phyloP scores from a whole-genome alignment of 2,888 invertebrate species.

The Caenorhabditis sinica region DNA sequence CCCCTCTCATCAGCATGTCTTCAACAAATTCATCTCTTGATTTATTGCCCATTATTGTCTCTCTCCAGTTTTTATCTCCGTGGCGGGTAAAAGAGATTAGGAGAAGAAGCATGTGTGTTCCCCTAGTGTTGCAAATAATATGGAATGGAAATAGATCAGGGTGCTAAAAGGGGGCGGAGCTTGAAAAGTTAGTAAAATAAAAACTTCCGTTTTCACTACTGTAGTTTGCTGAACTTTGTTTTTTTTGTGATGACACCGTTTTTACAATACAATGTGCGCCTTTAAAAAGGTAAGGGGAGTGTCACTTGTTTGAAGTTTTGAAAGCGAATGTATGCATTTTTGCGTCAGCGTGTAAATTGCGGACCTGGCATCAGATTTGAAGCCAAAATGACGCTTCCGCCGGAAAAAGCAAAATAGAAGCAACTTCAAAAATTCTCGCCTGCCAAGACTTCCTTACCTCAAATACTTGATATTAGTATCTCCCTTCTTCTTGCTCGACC shows the following conservation, averaged over 20 bases:
- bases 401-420: not conserved
- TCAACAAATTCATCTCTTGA: constrained; percentile 5
- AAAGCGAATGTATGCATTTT: too few relatives aligned
- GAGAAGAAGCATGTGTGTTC: not conserved
- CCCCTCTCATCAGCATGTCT: not conserved
- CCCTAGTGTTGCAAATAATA: not conserved
- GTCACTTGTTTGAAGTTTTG: too few relatives aligned
- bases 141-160: not conserved
- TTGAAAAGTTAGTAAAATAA: not conserved
- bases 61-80: constrained; percentile 24
- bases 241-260: too few relatives aligned
- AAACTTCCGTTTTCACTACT: not conserved
- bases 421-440: too few relatives aligned
- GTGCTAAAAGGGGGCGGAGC: constrained; percentile 8
- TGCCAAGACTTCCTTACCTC: too few relatives aligned
- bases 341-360: too few relatives aligned
- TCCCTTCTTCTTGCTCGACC: constrained; percentile 25
- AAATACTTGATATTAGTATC: constrained; percentile 58
- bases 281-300: too few relatives aligned
- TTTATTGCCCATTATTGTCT: constrained; percentile 37
- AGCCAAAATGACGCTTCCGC: too few relatives aligned
- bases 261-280: too few relatives aligned
- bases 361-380: too few relatives aligned
- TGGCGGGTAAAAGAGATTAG: too few relatives aligned
- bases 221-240: too few relatives aligned